Evolutionary conservation across 1,140 invertebrate species (phyloP).

Genomic region (Saccostrea glomerata): DNA sequence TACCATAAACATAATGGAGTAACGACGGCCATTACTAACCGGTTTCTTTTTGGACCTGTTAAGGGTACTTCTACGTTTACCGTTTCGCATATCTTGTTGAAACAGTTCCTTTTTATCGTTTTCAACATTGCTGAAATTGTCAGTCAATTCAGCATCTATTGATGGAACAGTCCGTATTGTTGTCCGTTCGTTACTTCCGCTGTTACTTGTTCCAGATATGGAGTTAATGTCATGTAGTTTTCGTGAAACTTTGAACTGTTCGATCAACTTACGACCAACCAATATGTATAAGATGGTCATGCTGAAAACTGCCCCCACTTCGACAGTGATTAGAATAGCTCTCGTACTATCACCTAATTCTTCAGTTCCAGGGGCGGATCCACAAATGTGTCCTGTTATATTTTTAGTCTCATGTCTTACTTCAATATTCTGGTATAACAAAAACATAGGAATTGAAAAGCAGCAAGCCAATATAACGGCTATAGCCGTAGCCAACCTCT

Average conservation of each 20-base stretch:
- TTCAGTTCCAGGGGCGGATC: not conserved
- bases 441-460: conserved; percentile 25
- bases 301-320: conserved; percentile 19
- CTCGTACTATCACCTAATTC: conserved; percentile 6
- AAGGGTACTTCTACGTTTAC: not conserved
- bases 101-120: not conserved
- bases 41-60: not conserved
- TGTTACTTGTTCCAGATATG: not conserved
- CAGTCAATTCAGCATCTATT: not conserved
- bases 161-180: not conserved
- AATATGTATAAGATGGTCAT: conserved; percentile 20
- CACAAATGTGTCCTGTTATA: conserved; percentile 1
- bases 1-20: conserved; percentile 38
- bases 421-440: conserved; percentile 24
- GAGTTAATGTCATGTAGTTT: conserved; percentile 7
- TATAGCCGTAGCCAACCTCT: conserved; percentile 22
- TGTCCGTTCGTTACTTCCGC: not conserved
- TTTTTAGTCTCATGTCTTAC: not conserved
- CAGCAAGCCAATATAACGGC: not conserved
- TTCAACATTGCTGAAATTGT: not conserved
- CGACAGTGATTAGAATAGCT: conserved; percentile 2
- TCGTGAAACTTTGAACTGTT: conserved; percentile 37
- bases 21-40: not conserved
- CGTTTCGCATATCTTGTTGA: not conserved
- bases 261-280: conserved; percentile 19